These are phyloP conservation scores for Crenichthys baileyi DNA, from an alignment of 2,797 vertebrate genomes.

Conservation along the genomic window DNA sequence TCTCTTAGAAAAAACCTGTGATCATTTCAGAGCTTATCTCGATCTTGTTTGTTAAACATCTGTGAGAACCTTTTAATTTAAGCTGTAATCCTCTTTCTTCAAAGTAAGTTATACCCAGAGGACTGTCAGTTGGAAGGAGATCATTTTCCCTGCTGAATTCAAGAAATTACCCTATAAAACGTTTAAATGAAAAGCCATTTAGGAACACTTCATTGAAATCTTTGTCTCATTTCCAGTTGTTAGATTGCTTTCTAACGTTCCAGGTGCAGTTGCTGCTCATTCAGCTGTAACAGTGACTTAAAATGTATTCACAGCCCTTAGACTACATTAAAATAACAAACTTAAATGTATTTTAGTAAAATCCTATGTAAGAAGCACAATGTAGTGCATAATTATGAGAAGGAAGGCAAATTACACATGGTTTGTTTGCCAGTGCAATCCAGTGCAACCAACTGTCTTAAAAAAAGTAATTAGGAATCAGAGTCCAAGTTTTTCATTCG, in stretches of 20 bases:
- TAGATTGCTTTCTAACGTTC: slow-evolving; percentile 16
- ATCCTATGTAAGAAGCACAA: background rate
- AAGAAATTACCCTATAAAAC: slow-evolving; percentile 51
- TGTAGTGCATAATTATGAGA: background rate
- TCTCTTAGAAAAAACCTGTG: slow-evolving; percentile 21
- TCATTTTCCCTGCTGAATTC: slow-evolving; percentile 51
- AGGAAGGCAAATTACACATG: background rate
- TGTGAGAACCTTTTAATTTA: slow-evolving; percentile 68
- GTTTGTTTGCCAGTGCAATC: background rate
- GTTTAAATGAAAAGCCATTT: slow-evolving; percentile 69
- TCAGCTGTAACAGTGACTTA: background rate
- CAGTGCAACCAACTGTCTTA: background rate
- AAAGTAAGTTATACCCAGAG: slow-evolving; percentile 64
- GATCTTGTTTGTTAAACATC: slow-evolving; percentile 45
- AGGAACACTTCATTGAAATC: slow-evolving; percentile 43
- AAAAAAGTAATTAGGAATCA: background rate
- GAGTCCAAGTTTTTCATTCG: background rate
- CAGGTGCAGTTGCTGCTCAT: slow-evolving; percentile 22
- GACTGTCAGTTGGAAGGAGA: slow-evolving; percentile 53
- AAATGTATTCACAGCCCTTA: background rate
- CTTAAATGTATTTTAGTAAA: background rate
- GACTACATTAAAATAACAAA: background rate
- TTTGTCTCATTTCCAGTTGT: slow-evolving; percentile 28
- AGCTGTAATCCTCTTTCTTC: slow-evolving; percentile 74
- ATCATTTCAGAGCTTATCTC: slow-evolving; percentile 53